Conservation (phyloP, 2,113 vertebrate species). For the Syngnathus typhle region DNA sequence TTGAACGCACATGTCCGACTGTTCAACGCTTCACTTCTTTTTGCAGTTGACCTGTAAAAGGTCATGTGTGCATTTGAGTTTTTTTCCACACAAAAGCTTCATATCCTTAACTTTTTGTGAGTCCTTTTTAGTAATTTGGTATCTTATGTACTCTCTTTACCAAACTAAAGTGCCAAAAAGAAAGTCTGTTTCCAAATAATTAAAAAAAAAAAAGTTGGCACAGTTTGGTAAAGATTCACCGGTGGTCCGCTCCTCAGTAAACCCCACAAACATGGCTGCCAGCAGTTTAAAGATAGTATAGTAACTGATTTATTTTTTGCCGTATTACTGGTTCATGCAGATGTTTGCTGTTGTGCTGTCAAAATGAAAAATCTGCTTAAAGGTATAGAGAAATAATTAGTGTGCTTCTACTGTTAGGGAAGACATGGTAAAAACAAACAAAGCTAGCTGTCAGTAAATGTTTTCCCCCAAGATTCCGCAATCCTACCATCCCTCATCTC, state of each 20-base stretch:
- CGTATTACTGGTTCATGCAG: not conserved
- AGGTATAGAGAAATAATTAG: not conserved
- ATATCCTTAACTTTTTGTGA: not conserved
- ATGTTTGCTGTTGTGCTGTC: slow-evolving; percentile 1
- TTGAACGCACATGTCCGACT: not conserved
- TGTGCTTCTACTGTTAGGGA: not conserved
- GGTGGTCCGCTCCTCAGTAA: not conserved
- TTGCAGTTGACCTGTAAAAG: not conserved
- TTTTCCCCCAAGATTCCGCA: not conserved
- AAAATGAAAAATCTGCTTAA: not conserved
- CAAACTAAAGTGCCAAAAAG: slow-evolving; percentile 50
- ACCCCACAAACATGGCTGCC: slow-evolving; percentile 34
- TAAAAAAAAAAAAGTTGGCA: not conserved
- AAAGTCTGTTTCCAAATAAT: not conserved
- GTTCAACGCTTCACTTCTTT: not conserved
- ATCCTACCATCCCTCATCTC: not conserved
- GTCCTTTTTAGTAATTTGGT: not conserved
- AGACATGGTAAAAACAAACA: not conserved
- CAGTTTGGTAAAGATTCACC: slow-evolving; percentile 46
- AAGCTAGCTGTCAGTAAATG: not conserved
- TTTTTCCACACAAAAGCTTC: not conserved
- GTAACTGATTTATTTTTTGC: slow-evolving; percentile 11
- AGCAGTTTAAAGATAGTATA: slow-evolving; percentile 16
- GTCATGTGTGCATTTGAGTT: not conserved
- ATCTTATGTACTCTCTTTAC: slow-evolving; percentile 23